These are phyloP conservation scores for Leptinotarsa tumamoca DNA, from an alignment of 2,888 invertebrate species.

Conservation along the genomic window DNA sequence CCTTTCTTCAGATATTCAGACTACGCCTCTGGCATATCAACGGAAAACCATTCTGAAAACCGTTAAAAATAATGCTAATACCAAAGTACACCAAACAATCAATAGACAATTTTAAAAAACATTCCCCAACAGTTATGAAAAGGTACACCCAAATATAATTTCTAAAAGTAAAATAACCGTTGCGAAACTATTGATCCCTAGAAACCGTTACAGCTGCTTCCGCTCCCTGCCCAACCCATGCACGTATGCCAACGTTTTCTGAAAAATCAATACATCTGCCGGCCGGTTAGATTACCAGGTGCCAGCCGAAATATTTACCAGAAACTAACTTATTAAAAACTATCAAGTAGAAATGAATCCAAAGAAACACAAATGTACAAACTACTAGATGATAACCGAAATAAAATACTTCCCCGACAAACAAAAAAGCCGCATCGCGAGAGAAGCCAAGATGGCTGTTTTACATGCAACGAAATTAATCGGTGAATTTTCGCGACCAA, in stretches of 20 bases:
- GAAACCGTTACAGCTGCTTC: conserved; percentile 48
- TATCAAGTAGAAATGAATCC: too few relatives aligned
- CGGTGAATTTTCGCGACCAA: conserved; percentile 9
- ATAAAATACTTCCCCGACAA: too few relatives aligned
- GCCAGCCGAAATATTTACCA: neutral
- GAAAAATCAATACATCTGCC: conserved; percentile 49
- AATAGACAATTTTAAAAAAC: too few relatives aligned
- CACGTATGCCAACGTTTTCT: conserved; percentile 50
- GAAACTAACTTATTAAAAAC: too few relatives aligned
- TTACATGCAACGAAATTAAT: neutral
- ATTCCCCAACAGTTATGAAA: neutral
- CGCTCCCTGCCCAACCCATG: conserved; percentile 28
- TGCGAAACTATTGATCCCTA: conserved; percentile 23
- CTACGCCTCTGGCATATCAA: too few relatives aligned
- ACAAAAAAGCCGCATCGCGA: conserved; percentile 5
- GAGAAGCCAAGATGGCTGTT: conserved; percentile 37
- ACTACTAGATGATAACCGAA: too few relatives aligned
- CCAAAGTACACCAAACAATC: too few relatives aligned
- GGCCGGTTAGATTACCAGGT: conserved; percentile 40
- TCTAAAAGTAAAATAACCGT: neutral
- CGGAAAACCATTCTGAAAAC: conserved; percentile 39
- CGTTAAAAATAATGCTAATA: conserved; percentile 31
- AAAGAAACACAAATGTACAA: too few relatives aligned
- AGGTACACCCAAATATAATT: neutral
- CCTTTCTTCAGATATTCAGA: too few relatives aligned